A percentile compares a stretch with the other conserved stretches of the same genome.
phyloP scores from a whole-genome alignment of 2,797 vertebrate species.

The Alcedo atthis region DNA sequence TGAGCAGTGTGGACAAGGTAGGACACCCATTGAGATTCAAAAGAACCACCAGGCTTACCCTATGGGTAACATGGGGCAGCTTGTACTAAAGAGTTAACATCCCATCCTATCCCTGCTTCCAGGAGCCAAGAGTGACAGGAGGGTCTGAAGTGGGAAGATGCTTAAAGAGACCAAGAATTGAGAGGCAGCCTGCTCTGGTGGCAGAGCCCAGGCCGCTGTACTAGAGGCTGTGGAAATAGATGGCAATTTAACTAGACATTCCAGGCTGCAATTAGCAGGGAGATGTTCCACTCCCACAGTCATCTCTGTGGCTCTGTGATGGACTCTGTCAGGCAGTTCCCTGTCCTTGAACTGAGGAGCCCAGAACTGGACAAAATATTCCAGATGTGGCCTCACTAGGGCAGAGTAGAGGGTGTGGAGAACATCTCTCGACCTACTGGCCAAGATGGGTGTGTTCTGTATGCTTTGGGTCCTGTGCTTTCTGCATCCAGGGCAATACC shows the following conservation, averaged over 20 bases:
- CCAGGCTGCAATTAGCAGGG: neutral
- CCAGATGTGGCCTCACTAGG: too few relatives aligned
- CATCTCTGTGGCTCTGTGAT: too few relatives aligned
- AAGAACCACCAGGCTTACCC: neutral
- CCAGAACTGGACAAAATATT: too few relatives aligned
- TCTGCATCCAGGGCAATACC: neutral
- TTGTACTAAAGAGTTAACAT: neutral
- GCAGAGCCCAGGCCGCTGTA: neutral
- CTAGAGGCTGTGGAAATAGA: neutral
- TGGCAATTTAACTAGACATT: neutral
- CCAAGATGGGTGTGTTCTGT: neutral
- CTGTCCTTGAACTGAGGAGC: too few relatives aligned
- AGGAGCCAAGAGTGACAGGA: neutral
- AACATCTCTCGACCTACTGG: too few relatives aligned
- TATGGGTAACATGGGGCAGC: neutral
- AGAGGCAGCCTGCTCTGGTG: neutral
- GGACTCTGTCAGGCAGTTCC: too few relatives aligned
- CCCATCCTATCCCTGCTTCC: neutral
- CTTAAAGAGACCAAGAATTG: neutral
- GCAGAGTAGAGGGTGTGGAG: too few relatives aligned
- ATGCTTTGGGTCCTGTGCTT: neutral
- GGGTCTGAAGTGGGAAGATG: neutral
- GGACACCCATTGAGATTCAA: neutral
- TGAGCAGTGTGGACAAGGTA: neutral
- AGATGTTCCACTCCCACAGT: neutral